A percentile compares a stretch with the other conserved stretches of the same genome.
These are phyloP conservation scores for Oasisia sp. DNA, from an alignment of 2,888 invertebrate species.

Conservation along the genomic window DNA sequence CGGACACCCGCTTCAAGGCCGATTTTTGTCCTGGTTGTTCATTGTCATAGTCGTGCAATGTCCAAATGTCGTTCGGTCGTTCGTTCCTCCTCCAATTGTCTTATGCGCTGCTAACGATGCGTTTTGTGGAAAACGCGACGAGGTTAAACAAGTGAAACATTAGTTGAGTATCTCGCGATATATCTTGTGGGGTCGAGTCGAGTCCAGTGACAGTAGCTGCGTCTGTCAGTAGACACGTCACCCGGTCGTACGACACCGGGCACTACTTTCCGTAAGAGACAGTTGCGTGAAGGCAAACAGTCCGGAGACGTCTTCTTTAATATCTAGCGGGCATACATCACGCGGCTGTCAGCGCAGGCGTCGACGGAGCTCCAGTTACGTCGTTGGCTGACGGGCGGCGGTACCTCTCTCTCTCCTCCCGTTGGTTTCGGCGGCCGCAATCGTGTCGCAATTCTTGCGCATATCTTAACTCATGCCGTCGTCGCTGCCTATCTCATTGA, in stretches of 20 bases:
- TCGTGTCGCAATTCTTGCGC: conserved; percentile 17
- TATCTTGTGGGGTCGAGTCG: background rate
- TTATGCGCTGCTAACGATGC: background rate
- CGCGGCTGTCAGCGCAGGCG: background rate
- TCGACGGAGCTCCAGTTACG: background rate
- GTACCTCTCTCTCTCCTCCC: background rate
- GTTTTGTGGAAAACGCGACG: background rate
- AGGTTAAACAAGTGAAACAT: background rate
- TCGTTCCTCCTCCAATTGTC: background rate
- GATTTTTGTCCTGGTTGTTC: background rate
- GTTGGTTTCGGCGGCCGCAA: background rate
- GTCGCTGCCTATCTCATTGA: background rate
- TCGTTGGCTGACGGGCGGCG: background rate
- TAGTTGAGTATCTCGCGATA: background rate
- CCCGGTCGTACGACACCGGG: background rate
- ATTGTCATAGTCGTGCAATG: background rate
- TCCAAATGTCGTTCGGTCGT: background rate
- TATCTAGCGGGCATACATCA: conserved; percentile 12
- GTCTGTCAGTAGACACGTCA: background rate
- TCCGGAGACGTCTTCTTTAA: background rate
- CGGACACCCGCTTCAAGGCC: background rate
- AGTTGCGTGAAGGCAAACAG: background rate
- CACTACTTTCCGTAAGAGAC: background rate
- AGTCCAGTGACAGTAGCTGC: background rate
- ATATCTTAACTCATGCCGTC: background rate